Percentiles rank a stretch among this genome's conserved stretches.
These are phyloP conservation scores for Erithacus rubecula DNA, from an alignment of 2,797 vertebrate genomes.

Conservation along the genomic window DNA sequence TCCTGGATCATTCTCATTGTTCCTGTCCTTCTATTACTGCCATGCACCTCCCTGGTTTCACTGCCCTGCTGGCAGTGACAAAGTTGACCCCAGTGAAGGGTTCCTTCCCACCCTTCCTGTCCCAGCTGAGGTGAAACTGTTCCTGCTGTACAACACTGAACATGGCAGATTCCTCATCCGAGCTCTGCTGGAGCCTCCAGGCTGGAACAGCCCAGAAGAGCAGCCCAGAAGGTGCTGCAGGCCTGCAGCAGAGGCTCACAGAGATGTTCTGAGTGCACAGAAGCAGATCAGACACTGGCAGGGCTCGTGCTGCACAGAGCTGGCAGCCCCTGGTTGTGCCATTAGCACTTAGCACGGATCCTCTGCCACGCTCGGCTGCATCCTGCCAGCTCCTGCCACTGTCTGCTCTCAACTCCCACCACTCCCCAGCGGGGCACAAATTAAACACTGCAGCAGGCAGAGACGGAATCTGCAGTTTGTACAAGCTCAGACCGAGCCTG, in stretches of 20 bases:
- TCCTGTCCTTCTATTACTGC: too few species aligned
- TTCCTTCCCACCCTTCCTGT: neutral
- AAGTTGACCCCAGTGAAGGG: neutral
- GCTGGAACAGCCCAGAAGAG: neutral
- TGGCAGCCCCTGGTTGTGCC: neutral
- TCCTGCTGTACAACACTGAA: too few species aligned
- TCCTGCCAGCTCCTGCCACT: neutral
- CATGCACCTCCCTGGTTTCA: too few species aligned
- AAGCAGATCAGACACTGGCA: neutral
- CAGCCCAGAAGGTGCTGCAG: neutral
- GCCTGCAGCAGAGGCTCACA: neutral
- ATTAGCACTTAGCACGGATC: neutral
- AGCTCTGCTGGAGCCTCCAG: neutral
- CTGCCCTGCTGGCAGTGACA: too few species aligned
- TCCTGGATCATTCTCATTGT: too few species aligned
- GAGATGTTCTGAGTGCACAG: neutral
- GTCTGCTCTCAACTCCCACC: neutral
- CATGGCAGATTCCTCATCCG: neutral
- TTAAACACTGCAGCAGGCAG: slow-evolving; percentile 36
- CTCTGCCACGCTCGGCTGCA: neutral
- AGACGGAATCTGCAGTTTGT: neutral
- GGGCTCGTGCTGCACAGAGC: neutral
- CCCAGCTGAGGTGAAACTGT: neutral
- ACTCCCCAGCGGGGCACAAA: slow-evolving; percentile 27
- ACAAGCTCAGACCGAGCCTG: neutral